Base-by-base conservation (phyloP, 2,797 vertebrate species). In the Hoplostethus atlanticus region DNA sequence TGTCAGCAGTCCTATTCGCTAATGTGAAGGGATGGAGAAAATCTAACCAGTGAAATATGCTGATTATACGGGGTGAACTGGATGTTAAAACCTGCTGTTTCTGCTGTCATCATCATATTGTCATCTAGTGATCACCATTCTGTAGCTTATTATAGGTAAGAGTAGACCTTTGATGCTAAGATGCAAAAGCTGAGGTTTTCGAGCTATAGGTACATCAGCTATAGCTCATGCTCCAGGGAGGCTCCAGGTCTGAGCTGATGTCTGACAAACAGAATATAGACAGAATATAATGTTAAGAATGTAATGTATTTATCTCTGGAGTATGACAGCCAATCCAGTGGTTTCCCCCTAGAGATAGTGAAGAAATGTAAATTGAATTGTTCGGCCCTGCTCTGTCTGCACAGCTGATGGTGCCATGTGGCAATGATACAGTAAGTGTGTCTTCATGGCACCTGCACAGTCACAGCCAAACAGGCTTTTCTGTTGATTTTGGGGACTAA, bases 371-470 rank as follows among this genome's bases (percentile, higher is more conserved):
- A 7, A 17, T 36, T 38, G n/a, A 6, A 1, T 31, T 54, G n/a
- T 9, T 65, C 48, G 61, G 62, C 72, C 48, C 61, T 58, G 72
- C 69, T 66, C 59, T 64, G 44, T 76, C 48, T 64, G 68, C 55
- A 80, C 83, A 83, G 56, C 76, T 89, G 76, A 73, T 62, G 73
- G 61, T 75, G 83, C 77, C 88, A 84, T 82, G 76, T 71, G 77
- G 66, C 67, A 77, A 2, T 72, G 64, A 51, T 50, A 63, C 66
- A 61, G 42, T 10, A 50, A 68, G 71, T 42, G 65, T 61, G 64
- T 62, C 58, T 71, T 64, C 21, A 6, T n/a, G 65, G 68, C 75
- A 87, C 77, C 79, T 87, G 77, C 48, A 63, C 58, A 17, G 55
- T 36, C 11, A n/a, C 56, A 38, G 34, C 40, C 59, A 42, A 72